Conservation (phyloP, 2,888 invertebrate genomes). For the Tipula unca region DNA sequence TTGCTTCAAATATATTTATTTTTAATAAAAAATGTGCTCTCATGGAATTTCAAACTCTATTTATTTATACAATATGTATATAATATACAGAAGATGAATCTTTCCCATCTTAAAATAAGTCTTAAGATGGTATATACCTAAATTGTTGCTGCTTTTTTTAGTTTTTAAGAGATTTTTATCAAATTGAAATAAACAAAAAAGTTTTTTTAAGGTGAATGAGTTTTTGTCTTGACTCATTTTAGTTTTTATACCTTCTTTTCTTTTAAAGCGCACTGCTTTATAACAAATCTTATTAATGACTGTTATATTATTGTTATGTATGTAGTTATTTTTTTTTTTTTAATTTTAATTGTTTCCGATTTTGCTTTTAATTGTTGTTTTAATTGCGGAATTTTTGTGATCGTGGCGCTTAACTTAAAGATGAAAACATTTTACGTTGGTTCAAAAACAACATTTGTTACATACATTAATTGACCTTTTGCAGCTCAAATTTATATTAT, state of each 20-base stretch:
- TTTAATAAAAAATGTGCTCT: background rate
- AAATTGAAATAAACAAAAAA: background rate
- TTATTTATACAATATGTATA: too few species aligned
- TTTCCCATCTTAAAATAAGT: background rate
- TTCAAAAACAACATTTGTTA: background rate
- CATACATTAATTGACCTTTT: background rate
- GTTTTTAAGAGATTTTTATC: constrained; percentile 9
- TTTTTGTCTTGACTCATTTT: background rate
- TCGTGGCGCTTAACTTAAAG: background rate
- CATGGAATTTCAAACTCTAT: background rate
- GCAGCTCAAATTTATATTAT: background rate
- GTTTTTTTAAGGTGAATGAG: background rate
- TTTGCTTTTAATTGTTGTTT: background rate
- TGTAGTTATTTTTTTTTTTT: background rate
- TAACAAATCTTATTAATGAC: background rate
- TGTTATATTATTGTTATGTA: background rate
- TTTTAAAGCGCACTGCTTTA: background rate
- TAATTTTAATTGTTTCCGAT: background rate
- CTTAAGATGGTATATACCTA: background rate
- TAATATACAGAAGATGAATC: background rate
- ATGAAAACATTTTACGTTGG: background rate
- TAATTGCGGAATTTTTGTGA: background rate
- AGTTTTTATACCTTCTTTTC: background rate
- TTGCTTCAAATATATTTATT: background rate
- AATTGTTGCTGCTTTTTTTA: background rate